A percentile compares a stretch with the other conserved stretches of the same genome.
phyloP scores from a whole-genome alignment of 2,113 vertebrate genomes.

The Phaethon lepturus region DNA sequence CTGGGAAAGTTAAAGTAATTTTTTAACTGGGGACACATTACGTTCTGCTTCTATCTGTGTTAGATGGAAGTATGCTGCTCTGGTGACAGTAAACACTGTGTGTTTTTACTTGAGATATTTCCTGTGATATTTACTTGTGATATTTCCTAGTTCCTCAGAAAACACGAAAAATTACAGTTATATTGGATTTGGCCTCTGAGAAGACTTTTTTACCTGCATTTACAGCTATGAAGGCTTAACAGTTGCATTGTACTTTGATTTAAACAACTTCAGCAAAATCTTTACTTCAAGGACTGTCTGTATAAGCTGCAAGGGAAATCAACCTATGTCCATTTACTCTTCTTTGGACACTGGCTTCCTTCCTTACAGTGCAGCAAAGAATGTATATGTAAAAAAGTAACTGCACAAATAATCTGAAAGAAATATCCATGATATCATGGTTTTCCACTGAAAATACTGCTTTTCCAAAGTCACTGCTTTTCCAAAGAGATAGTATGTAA shows the following conservation, averaged over 20 bases:
- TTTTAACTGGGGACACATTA: neutral
- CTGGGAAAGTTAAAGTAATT: neutral
- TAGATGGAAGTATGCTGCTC: neutral
- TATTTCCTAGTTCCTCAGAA: neutral
- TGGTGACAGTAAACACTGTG: neutral
- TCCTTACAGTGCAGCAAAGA: neutral
- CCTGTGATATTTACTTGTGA: neutral
- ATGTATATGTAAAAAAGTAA: neutral
- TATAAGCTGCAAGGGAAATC: neutral
- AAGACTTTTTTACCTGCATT: neutral
- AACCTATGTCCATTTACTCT: rapidly evolving
- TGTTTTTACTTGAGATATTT: neutral
- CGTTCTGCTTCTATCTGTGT: neutral
- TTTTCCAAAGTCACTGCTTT: neutral
- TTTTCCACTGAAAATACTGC: too few relatives aligned
- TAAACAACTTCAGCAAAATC: neutral
- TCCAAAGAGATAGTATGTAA: neutral
- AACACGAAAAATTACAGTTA: neutral
- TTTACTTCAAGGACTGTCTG: neutral
- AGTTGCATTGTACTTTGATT: neutral
- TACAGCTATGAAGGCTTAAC: neutral
- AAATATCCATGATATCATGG: neutral
- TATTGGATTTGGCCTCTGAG: neutral
- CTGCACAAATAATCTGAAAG: neutral
- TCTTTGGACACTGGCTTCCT: neutral